A percentile compares a stretch with the other conserved stretches of the same genome.
Conservation (phyloP, 2,888 invertebrate species). For the Encarsia formosa region DNA sequence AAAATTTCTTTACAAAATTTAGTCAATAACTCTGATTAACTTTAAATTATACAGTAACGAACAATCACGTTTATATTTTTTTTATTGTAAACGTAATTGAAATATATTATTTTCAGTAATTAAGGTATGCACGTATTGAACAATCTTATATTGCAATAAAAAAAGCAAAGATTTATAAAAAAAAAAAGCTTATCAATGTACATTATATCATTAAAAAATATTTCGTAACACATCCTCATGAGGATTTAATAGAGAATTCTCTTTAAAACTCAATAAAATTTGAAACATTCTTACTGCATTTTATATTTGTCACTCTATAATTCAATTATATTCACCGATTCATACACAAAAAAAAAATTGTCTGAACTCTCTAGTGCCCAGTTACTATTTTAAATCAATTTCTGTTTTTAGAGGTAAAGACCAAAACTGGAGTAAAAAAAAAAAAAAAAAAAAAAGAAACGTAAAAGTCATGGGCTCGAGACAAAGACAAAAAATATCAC, state of each 20-base stretch:
- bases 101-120: too few relatives aligned
- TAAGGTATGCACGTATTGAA: too few relatives aligned
- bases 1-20: too few relatives aligned
- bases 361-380: constrained; percentile 8
- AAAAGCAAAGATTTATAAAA: too few relatives aligned
- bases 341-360: neutral
- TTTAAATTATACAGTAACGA: too few relatives aligned
- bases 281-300: constrained; percentile 4
- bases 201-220: too few relatives aligned
- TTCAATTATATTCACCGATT: neutral
- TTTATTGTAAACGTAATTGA: too few relatives aligned
- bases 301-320: neutral
- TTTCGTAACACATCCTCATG: too few relatives aligned
- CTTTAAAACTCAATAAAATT: constrained; percentile 21
- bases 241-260: too few relatives aligned
- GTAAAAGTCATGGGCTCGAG: constrained; percentile 30
- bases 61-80: too few relatives aligned
- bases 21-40: too few relatives aligned
- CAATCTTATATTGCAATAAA: neutral
- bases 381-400: constrained; percentile 6
- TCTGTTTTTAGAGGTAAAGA: constrained; percentile 1
- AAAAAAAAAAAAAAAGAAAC: constrained; percentile 17
- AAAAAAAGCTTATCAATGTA: too few relatives aligned
- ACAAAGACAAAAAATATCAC: constrained; percentile 48
- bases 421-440: constrained; percentile 1